A percentile compares a stretch with the other conserved stretches of the same genome.
phyloP scores from a whole-genome alignment of 2,888 invertebrate genomes.

The Schrankia costaestrigalis region DNA sequence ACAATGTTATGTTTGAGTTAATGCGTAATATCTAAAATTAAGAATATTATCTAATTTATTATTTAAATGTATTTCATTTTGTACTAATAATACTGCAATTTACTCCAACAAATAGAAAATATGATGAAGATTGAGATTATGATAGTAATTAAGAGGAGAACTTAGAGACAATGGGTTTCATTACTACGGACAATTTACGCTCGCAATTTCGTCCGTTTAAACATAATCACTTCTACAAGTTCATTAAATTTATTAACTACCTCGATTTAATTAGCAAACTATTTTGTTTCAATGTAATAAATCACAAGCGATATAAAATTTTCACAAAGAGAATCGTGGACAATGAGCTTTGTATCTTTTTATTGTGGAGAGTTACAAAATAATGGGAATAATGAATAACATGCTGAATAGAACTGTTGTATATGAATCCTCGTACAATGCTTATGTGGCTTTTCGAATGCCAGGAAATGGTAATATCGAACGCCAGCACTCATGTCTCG shows the following conservation, averaged over 20 bases:
- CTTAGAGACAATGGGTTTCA: too few relatives aligned
- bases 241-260: not conserved
- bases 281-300: slow-evolving; percentile 5
- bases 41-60: too few relatives aligned
- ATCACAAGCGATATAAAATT: slow-evolving; percentile 14
- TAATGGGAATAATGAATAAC: slow-evolving; percentile 17
- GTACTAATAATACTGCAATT: too few relatives aligned
- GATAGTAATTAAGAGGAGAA: too few relatives aligned
- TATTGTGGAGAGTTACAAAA: slow-evolving; percentile 16
- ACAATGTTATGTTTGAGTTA: too few relatives aligned
- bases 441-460: slow-evolving; percentile 12
- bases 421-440: slow-evolving; percentile 18
- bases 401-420: slow-evolving; percentile 18
- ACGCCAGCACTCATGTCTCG: slow-evolving; percentile 9
- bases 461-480: slow-evolving; percentile 25
- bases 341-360: slow-evolving; percentile 21
- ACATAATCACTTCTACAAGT: not conserved
- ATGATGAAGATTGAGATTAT: too few relatives aligned
- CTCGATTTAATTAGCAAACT: slow-evolving; percentile 3
- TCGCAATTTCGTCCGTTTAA: not conserved
- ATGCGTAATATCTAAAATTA: too few relatives aligned
- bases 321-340: slow-evolving; percentile 12
- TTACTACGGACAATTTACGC: too few relatives aligned
- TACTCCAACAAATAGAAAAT: too few relatives aligned
- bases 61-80: too few relatives aligned